Evolutionary conservation across 2,888 invertebrate genomes (phyloP).

Genomic region (Phasia obesa): DNA sequence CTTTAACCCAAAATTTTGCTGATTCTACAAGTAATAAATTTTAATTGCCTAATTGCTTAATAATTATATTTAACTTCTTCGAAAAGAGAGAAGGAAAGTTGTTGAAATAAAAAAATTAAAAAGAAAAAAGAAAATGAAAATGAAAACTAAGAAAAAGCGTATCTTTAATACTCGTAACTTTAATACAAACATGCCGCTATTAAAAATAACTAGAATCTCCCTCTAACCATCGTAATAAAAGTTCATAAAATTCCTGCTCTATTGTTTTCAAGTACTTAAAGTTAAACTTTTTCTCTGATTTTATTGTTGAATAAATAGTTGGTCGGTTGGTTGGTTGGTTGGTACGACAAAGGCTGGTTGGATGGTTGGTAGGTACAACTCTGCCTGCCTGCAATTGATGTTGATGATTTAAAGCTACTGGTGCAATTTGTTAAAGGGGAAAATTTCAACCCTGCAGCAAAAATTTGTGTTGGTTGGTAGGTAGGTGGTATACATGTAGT

Average conservation of each 20-base stretch:
- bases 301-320: constrained; percentile 31
- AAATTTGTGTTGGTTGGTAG: neutral
- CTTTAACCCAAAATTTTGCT: constrained; percentile 8
- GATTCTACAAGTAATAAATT: constrained; percentile 74
- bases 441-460: constrained; percentile 52
- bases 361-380: neutral
- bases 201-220: constrained; percentile 35
- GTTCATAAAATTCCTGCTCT: constrained; percentile 54
- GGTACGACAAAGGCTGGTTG: neutral
- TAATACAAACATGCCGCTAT: constrained; percentile 38
- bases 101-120: neutral
- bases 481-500: too few species aligned
- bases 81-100: constrained; percentile 47
- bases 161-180: constrained; percentile 58
- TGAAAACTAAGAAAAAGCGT: constrained; percentile 30
- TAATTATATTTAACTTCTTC: constrained; percentile 74
- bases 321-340: neutral
- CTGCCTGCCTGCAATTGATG: constrained; percentile 29
- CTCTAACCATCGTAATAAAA: constrained; percentile 48
- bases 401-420: constrained; percentile 51
- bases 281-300: constrained; percentile 44
- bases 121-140: neutral
- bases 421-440: constrained; percentile 58
- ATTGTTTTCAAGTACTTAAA: constrained; percentile 64
- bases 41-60: constrained; percentile 81